Conservation (phyloP, 2,797 vertebrate species). For the Spinibarbus caldwelli region DNA sequence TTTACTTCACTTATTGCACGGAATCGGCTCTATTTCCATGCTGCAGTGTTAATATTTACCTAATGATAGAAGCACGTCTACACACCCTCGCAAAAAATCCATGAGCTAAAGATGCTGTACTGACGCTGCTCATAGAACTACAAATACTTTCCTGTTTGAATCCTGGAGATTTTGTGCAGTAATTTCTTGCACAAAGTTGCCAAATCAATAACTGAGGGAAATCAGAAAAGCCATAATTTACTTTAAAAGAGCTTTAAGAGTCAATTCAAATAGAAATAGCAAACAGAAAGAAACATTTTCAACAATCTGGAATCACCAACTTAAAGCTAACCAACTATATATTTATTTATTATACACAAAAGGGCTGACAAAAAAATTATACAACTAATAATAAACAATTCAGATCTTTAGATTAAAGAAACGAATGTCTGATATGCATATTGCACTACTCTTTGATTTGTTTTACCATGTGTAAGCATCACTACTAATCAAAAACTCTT, state of each 20-base stretch:
- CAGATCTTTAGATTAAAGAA: neutral
- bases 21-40: constrained; percentile 70
- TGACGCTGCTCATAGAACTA: neutral
- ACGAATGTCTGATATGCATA: neutral
- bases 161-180: neutral
- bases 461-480: neutral
- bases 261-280: neutral
- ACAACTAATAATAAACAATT: neutral
- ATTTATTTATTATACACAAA: neutral
- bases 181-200: neutral
- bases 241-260: neutral
- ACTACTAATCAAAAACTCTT: neutral
- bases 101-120: constrained; percentile 10
- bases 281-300: neutral
- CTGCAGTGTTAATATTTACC: constrained; percentile 72
- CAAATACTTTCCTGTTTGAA: neutral
- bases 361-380: neutral
- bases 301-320: neutral
- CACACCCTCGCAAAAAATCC: constrained; percentile 59
- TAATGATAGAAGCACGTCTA: constrained; percentile 63
- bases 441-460: neutral
- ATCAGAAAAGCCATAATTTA: neutral
- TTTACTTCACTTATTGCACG: constrained; percentile 74
- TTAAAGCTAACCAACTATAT: neutral
- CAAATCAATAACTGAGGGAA: neutral